Conservation (phyloP, 1,140 invertebrate species). For the Scaptodrosophila lebanonensis region DNA sequence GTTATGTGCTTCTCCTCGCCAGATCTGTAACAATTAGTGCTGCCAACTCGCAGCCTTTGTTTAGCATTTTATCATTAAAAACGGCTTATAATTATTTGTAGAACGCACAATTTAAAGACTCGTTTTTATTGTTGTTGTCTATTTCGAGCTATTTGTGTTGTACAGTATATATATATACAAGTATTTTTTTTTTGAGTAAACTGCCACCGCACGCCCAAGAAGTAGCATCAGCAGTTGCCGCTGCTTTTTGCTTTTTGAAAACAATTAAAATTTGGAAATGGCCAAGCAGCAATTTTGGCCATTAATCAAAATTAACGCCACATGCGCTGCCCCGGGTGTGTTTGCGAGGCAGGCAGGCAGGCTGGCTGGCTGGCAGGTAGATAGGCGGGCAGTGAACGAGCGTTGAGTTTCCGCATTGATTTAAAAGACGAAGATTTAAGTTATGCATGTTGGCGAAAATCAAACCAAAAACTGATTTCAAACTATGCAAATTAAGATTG, state of each 20-base stretch:
- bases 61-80: slow-evolving; percentile 69
- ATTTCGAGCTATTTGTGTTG: neutral
- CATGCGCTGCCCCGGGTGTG: slow-evolving; percentile 45
- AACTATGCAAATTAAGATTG: slow-evolving; percentile 49
- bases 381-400: too few species aligned
- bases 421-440: slow-evolving; percentile 11
- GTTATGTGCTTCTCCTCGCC: slow-evolving; percentile 53
- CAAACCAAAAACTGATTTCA: slow-evolving; percentile 22
- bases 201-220: neutral
- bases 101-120: slow-evolving; percentile 49
- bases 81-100: slow-evolving; percentile 74
- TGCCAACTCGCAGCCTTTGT: slow-evolving; percentile 57
- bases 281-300: slow-evolving; percentile 63
- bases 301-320: slow-evolving; percentile 76
- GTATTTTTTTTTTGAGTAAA: too few species aligned
- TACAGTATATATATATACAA: too few species aligned
- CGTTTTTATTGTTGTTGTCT: too few species aligned
- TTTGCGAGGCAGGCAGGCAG: slow-evolving; percentile 21
- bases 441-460: slow-evolving; percentile 4
- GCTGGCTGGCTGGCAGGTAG: too few species aligned
- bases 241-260: slow-evolving; percentile 40
- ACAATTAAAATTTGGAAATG: slow-evolving; percentile 71
- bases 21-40: slow-evolving; percentile 73
- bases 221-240: too few species aligned
- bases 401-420: slow-evolving; percentile 63